These are phyloP conservation scores for Mustela lutreola DNA, from an alignment of 2,113 vertebrate genomes.

Conservation along the genomic window DNA sequence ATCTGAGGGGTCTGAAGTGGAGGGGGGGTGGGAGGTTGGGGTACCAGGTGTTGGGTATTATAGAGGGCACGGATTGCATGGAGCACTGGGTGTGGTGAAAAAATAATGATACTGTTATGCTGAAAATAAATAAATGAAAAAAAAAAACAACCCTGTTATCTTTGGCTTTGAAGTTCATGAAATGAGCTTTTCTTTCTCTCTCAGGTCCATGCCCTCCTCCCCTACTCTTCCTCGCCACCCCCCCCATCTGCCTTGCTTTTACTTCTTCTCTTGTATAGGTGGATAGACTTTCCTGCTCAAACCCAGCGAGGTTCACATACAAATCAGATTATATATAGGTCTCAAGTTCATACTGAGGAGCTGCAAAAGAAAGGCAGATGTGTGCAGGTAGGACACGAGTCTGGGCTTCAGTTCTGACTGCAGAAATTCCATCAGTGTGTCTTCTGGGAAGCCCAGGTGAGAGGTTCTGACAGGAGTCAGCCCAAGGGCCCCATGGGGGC, in stretches of 20 bases:
- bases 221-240: too few relatives aligned
- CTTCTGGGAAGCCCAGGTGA: background rate
- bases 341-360: background rate
- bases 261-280: conserved; percentile 21
- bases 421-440: background rate
- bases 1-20: too few relatives aligned
- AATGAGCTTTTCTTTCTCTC: background rate
- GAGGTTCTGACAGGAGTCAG: background rate
- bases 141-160: background rate
- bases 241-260: background rate
- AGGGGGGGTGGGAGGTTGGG: too few relatives aligned
- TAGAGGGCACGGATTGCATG: too few relatives aligned
- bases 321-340: background rate
- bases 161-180: conserved; percentile 44
- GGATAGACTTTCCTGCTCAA: background rate
- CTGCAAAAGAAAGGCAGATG: background rate
- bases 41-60: too few relatives aligned
- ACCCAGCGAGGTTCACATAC: background rate
- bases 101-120: too few relatives aligned
- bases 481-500: background rate
- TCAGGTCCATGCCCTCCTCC: background rate
- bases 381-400: background rate
- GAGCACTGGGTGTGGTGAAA: too few relatives aligned
- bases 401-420: background rate
- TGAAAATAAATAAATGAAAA: too few relatives aligned